phyloP scores from a whole-genome alignment of 2,888 invertebrate species.

The Dione juno region DNA sequence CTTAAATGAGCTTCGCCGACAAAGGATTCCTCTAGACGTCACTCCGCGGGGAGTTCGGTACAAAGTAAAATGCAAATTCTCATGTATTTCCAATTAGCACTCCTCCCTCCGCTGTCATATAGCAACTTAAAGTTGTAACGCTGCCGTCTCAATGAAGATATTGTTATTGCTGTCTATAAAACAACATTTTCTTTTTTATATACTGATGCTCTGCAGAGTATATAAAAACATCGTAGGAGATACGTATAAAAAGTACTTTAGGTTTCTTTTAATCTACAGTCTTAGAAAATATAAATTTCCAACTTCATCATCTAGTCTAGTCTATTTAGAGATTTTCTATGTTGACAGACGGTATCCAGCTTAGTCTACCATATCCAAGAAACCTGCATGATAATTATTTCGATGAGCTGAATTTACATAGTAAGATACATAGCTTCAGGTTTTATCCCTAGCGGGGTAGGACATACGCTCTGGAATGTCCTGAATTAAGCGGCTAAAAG shows the following conservation, averaged over 20 bases:
- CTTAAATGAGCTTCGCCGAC: slow-evolving; percentile 44
- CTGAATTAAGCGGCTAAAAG: no score
- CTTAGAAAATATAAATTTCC: no score
- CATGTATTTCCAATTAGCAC: slow-evolving; percentile 79
- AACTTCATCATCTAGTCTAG: no score
- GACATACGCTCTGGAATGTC: no score
- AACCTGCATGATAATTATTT: no score
- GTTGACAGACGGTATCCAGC: no score
- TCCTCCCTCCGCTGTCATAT: slow-evolving; percentile 50
- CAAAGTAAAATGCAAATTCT: slow-evolving; percentile 81
- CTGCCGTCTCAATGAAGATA: slow-evolving; percentile 13
- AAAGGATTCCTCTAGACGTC: slow-evolving; percentile 53
- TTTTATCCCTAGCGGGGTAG: no score
- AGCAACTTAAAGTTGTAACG: slow-evolving; percentile 49
- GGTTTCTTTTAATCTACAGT: not conserved
- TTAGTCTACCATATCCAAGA: no score
- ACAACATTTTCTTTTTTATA: slow-evolving; percentile 2
- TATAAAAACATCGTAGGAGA: slow-evolving; percentile 4
- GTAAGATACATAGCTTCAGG: no score
- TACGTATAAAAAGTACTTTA: not conserved
- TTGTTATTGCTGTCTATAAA: slow-evolving; percentile 5
- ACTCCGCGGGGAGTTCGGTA: slow-evolving; percentile 62
- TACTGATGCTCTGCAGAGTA: not conserved
- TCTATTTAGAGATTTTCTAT: no score
- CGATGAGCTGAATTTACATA: no score